Evolutionary conservation across 2,797 vertebrate species (phyloP).

Genomic region (Etheostoma perlongum): DNA sequence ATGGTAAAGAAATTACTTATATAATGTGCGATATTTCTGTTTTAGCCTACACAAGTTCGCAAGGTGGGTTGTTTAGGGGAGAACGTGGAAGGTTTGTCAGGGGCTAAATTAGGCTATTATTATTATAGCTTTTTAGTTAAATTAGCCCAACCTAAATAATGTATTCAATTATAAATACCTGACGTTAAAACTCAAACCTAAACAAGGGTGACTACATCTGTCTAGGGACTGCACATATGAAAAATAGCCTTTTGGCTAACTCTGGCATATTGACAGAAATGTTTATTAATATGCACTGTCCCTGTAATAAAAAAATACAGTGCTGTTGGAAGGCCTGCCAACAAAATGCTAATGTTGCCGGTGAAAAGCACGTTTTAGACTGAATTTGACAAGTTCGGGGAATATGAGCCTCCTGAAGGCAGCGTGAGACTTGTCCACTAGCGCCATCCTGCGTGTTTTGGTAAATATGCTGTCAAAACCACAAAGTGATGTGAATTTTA

Average conservation of each 20-base stretch:
- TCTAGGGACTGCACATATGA: no score
- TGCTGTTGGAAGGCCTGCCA: background rate
- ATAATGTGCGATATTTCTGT: background rate
- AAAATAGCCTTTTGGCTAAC: no score
- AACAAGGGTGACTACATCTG: no score
- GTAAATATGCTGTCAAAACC: background rate
- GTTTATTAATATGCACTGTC: no score
- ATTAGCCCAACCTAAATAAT: background rate
- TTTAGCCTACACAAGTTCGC: background rate
- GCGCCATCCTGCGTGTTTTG: slow-evolving; percentile 23
- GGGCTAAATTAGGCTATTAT: background rate
- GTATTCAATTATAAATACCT: background rate
- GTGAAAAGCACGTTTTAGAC: background rate
- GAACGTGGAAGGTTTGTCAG: no score
- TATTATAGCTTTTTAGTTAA: no score
- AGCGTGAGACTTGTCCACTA: background rate
- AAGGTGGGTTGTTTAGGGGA: no score
- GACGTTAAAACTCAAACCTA: background rate
- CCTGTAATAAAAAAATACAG: no score
- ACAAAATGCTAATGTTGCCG: background rate
- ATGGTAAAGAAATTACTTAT: background rate
- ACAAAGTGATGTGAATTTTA: background rate
- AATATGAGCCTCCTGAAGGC: background rate
- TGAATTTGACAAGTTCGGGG: background rate
- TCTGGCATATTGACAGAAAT: no score